These are phyloP conservation scores for Epinephelus coioides DNA, from an alignment of 2,797 vertebrate species.

Conservation along the genomic window DNA sequence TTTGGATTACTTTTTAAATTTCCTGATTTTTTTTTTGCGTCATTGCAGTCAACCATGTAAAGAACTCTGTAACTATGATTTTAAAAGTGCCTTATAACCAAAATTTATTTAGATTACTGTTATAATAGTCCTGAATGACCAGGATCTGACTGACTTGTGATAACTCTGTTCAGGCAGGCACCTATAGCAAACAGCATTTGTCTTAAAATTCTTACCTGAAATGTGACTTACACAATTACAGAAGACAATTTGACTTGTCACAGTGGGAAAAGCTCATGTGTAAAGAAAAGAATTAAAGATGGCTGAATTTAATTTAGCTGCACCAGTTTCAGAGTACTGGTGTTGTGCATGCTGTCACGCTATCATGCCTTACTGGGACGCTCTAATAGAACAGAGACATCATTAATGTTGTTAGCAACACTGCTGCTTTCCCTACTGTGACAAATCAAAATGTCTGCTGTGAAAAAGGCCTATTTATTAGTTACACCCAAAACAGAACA, in stretches of 20 bases:
- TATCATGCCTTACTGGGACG: not conserved
- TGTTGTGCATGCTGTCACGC: not conserved
- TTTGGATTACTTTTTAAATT: not conserved
- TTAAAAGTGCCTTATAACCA: not conserved
- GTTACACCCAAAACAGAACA: too few species aligned
- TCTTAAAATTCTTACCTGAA: not conserved
- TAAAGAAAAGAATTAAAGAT: not conserved
- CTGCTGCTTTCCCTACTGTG: not conserved
- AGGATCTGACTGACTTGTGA: not conserved
- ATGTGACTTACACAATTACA: not conserved
- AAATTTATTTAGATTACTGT: not conserved
- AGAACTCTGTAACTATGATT: not conserved
- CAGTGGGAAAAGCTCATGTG: not conserved
- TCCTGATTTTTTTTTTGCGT: not conserved
- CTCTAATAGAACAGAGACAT: not conserved
- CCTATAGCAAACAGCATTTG: not conserved
- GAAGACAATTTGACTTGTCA: not conserved
- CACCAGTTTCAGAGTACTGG: not conserved
- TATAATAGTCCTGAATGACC: not conserved
- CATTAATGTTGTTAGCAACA: not conserved
- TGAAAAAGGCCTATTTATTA: not conserved
- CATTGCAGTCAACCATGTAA: not conserved
- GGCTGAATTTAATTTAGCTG: not conserved
- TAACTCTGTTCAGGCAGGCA: not conserved
- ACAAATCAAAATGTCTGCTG: not conserved